Evolutionary conservation across 2,113 vertebrate genomes (phyloP), one percentile per base, ranked within the genome.

Genomic region (Australoheros scitulus): DNA sequence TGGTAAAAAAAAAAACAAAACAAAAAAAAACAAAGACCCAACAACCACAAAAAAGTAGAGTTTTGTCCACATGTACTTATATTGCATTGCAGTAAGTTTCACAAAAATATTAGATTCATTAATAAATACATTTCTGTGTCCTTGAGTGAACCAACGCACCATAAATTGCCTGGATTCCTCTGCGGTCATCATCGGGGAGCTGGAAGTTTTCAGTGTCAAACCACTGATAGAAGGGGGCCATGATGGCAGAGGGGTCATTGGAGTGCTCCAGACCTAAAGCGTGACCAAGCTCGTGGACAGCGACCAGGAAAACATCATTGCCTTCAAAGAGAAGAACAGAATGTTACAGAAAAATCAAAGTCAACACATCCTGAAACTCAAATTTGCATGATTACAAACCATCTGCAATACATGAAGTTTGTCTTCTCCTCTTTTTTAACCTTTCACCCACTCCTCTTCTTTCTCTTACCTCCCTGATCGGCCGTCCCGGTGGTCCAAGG

Each of bases 221-320:
- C 97, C 97, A 98, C 86, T 98, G 97, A 93, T 98, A 98, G 91
- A 98, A 98, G 2, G 97, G 97, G 0, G 97, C 97, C 97, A 98
- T 98, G 93, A 98, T 98, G 91, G 97, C 97, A 0, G 96, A 96
- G 0, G 97, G 97, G 64, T 97, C 94, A 2, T 95, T 96, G 18
- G 97, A 97, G 89, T 98, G 97, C 85, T 98, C 97, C 24, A 98
- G 94, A 52, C 97, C 97, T 77, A 98, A 90, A 32, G 97, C 97
- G 3, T 98, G 97, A 70, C 97, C 97, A 81, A 98, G 76, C 83
- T 98, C 97, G 5, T 98, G 97, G 78, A 98, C 96, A 0, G 97
- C 97, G 14, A 98, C 97, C 90, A 98, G 94, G 89, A 98, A 98
- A 81, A 98, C 93, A 76, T 98, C 96, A 60, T 98, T 98, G 15